Conservation (phyloP, 64 coral and sea anemone genomes). For the Actinia tenebrosa region DNA sequence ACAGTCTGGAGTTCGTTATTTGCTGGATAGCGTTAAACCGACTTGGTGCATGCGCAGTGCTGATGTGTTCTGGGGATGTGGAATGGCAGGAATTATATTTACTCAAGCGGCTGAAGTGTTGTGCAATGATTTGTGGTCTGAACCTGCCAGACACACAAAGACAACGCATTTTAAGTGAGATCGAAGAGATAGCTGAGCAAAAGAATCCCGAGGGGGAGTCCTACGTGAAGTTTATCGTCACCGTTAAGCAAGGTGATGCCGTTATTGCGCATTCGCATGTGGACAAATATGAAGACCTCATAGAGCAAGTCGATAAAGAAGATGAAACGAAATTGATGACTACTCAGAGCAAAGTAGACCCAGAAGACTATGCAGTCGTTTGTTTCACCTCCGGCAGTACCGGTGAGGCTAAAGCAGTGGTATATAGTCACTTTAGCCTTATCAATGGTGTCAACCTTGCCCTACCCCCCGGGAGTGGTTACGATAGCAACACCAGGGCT, state of each 20-base stretch:
- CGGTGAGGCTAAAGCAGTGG: slow-evolving; percentile 15
- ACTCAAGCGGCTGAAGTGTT: background rate
- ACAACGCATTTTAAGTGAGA: background rate
- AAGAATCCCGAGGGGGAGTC: background rate
- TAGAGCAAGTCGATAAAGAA: background rate
- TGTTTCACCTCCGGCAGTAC: slow-evolving; percentile 21
- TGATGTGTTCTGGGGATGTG: slow-evolving; percentile 7
- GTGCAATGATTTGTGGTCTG: background rate
- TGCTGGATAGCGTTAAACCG: slow-evolving; percentile 7
- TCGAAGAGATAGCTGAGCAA: background rate
- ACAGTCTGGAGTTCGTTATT: background rate
- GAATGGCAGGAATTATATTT: background rate
- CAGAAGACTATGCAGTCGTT: slow-evolving; percentile 7
- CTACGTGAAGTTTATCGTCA: slow-evolving; percentile 5
- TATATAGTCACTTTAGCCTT: background rate
- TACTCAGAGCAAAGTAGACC: background rate
- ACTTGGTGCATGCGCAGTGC: slow-evolving; percentile 15
- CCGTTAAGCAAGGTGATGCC: slow-evolving; percentile 3
- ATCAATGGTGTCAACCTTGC: slow-evolving; percentile 1
- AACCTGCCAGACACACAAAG: background rate
- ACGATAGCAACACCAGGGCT: background rate
- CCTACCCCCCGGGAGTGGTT: background rate
- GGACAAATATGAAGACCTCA: background rate
- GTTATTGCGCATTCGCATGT: background rate
- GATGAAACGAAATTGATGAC: background rate